A percentile compares a stretch with the other conserved stretches of the same genome.
phyloP scores from a whole-genome alignment of 2,113 vertebrate genomes.

The Paraplagusia blochii region DNA sequence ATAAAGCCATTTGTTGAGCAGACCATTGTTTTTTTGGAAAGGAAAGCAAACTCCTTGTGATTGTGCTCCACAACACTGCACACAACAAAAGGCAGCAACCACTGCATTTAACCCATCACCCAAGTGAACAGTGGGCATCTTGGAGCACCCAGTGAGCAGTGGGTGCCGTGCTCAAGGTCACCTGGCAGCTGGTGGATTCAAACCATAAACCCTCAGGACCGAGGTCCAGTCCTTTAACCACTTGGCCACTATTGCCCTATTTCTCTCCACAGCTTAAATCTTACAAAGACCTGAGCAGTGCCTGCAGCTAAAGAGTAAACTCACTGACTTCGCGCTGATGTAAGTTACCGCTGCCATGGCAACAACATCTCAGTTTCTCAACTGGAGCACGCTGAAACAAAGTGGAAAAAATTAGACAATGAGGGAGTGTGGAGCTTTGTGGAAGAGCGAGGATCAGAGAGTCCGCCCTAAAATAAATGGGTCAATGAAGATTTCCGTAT shows the following conservation, averaged over 20 bases:
- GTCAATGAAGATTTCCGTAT: slow-evolving; percentile 2
- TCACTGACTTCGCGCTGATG: slow-evolving; percentile 73
- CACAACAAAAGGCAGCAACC: no score
- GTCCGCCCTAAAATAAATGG: slow-evolving; percentile 71
- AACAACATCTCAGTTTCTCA: slow-evolving; percentile 70
- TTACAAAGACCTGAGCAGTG: slow-evolving; percentile 40
- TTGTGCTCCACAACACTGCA: no score
- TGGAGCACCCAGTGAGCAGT: no score
- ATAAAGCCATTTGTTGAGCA: neutral
- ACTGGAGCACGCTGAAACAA: slow-evolving; percentile 32
- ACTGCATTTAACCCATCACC: no score
- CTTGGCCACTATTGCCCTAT: neutral
- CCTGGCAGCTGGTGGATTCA: no score
- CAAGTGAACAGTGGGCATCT: no score
- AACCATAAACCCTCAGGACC: no score
- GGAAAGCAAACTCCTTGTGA: no score
- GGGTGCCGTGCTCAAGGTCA: no score
- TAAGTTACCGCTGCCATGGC: slow-evolving; percentile 78
- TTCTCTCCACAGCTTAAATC: slow-evolving; percentile 26
- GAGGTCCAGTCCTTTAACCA: no score
- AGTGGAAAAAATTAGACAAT: slow-evolving; percentile 28
- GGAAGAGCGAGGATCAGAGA: slow-evolving; percentile 49
- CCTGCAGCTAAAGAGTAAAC: slow-evolving; percentile 53
- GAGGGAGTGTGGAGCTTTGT: slow-evolving; percentile 42
- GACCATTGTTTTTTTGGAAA: neutral